Evolutionary conservation across 2,888 invertebrate species (phyloP).

Genomic region (Habroteleia sp.): DNA sequence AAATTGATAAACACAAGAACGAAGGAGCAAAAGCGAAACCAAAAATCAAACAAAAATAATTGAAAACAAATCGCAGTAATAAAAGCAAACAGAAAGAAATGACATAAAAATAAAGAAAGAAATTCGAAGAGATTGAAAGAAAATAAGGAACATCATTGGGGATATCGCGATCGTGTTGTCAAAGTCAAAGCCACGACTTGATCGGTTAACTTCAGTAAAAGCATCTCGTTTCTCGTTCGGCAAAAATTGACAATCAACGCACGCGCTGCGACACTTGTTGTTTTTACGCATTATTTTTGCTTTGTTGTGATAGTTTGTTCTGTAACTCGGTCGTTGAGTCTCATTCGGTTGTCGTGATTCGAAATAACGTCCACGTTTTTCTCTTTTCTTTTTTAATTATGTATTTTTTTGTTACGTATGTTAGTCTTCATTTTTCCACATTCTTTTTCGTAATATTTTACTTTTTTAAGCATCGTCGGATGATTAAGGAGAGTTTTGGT

Average conservation of each 20-base stretch:
- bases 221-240: constrained; percentile 65
- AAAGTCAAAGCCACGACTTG: constrained; percentile 49
- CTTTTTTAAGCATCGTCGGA: constrained; percentile 68
- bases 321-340: constrained; percentile 18
- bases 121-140: constrained; percentile 76
- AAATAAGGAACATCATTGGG: constrained; percentile 78
- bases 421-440: constrained; percentile 3
- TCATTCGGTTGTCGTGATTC: constrained; percentile 27
- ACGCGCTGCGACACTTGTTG: constrained; percentile 67
- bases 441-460: constrained; percentile 30
- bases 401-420: constrained; percentile 14
- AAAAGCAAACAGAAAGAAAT: constrained; percentile 1
- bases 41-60: constrained; percentile 6
- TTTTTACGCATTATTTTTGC: constrained; percentile 60
- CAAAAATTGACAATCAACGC: constrained; percentile 72
- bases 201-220: constrained; percentile 62
- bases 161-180: constrained; percentile 68
- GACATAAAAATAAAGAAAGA: constrained; percentile 55
- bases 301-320: constrained; percentile 46
- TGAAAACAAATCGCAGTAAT: constrained; percentile 4
- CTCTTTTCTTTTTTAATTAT: constrained; percentile 1
- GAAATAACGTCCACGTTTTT: constrained; percentile 41
- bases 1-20: constrained; percentile 4
- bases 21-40: constrained; percentile 1
- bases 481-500: constrained; percentile 74